These are phyloP conservation scores for Dicyrtoma fusca DNA, from an alignment of 2,888 invertebrate species.

Conservation along the genomic window DNA sequence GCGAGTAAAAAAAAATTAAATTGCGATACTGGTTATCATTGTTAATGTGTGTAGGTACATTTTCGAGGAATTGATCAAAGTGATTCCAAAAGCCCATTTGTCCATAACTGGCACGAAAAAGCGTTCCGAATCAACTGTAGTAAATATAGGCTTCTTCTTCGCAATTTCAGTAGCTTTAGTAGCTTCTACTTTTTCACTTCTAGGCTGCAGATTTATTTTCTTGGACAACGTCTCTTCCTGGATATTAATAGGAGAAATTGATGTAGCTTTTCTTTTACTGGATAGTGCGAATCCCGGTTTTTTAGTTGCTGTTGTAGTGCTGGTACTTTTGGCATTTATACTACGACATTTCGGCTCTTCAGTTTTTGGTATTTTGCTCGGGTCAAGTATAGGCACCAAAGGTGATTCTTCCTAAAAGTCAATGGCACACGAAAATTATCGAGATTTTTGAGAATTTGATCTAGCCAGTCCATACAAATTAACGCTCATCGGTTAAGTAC, in stretches of 20 bases:
- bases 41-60: slow-evolving; percentile 24
- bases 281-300: neutral
- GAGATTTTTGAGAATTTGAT: no score
- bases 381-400: no score
- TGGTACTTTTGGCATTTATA: no score
- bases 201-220: no score
- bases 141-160: neutral
- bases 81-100: slow-evolving; percentile 42
- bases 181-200: no score
- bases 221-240: neutral
- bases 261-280: neutral
- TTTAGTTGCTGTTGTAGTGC: no score
- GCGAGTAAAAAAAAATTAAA: neutral
- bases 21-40: neutral
- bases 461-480: no score
- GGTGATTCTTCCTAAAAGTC: no score
- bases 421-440: no score
- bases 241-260: neutral
- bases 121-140: slow-evolving; percentile 19
- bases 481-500: no score
- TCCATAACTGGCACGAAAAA: slow-evolving; percentile 43
- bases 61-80: slow-evolving; percentile 30
- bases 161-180: neutral
- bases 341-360: no score
- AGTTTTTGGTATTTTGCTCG: no score